These are phyloP conservation scores for Xiphydria camelus DNA, from an alignment of 2,888 invertebrate species.

Conservation along the genomic window DNA sequence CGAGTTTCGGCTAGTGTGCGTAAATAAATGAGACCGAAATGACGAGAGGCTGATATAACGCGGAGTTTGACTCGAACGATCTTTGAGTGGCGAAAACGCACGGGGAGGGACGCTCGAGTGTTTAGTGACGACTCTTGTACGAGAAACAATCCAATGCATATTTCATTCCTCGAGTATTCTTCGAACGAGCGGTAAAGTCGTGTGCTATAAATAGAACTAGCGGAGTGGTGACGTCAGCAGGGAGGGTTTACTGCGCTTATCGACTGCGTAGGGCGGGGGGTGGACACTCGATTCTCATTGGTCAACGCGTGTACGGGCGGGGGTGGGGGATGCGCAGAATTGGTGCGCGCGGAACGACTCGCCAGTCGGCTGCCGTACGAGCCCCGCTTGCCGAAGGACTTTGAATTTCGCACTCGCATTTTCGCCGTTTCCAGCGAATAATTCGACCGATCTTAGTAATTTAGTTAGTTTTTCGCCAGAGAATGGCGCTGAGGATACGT, in stretches of 20 bases:
- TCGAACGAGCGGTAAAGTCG: too few relatives aligned
- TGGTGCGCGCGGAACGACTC: constrained; percentile 32
- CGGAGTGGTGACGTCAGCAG: constrained; percentile 27
- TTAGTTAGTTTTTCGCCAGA: constrained; percentile 8
- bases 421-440: constrained; percentile 31
- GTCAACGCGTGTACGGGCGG: constrained; percentile 22
- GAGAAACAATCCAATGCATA: constrained; percentile 1
- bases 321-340: constrained; percentile 34
- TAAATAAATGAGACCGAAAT: too few relatives aligned
- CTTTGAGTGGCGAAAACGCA: too few relatives aligned
- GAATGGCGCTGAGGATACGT: constrained; percentile 13
- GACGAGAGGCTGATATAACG: too few relatives aligned
- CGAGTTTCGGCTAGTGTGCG: too few relatives aligned
- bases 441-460: constrained; percentile 4
- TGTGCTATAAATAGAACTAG: constrained; percentile 40
- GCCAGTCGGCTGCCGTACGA: constrained; percentile 39
- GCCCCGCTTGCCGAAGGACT: constrained; percentile 31
- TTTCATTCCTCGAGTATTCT: not conserved
- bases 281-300: constrained; percentile 29
- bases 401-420: constrained; percentile 31
- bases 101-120: too few relatives aligned
- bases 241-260: constrained; percentile 23
- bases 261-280: constrained; percentile 20
- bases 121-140: too few relatives aligned
- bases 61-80: too few relatives aligned